A percentile compares a stretch with the other conserved stretches of the same genome.
phyloP scores from a whole-genome alignment of 2,113 vertebrate species.

The Prolemur simus region DNA sequence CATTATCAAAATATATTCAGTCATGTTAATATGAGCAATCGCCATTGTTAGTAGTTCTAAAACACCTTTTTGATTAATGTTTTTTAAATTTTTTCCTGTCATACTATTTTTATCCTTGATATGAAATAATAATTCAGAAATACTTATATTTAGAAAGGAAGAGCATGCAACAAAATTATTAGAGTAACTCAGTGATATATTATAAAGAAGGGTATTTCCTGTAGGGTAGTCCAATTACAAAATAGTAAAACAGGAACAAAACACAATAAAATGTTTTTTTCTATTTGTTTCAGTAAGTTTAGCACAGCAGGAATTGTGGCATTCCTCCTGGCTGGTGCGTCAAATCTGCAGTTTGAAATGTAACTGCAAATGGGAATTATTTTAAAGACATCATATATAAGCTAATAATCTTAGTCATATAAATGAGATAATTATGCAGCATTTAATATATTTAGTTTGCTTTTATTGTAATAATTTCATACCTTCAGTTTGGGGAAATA shows the following conservation, averaged over 20 bases:
- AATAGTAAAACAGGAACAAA: constrained; percentile 84
- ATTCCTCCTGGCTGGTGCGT: constrained; percentile 81
- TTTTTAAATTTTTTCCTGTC: not conserved
- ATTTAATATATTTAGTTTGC: constrained; percentile 74
- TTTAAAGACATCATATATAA: constrained; percentile 77
- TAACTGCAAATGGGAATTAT: constrained; percentile 82
- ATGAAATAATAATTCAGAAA: constrained; percentile 70
- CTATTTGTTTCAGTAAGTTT: constrained; percentile 90
- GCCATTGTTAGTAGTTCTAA: constrained; percentile 10
- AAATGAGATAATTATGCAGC: constrained; percentile 72
- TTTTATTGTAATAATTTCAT: constrained; percentile 77
- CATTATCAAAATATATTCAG: not conserved
- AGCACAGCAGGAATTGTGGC: constrained; percentile 84
- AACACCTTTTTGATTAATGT: constrained; percentile 27
- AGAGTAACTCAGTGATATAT: constrained; percentile 77
- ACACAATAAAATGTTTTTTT: constrained; percentile 82
- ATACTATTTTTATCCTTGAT: constrained; percentile 64
- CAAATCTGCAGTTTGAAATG: constrained; percentile 81
- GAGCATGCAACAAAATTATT: constrained; percentile 71
- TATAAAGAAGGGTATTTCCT: constrained; percentile 79
- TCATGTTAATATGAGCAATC: not conserved
- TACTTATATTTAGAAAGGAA: constrained; percentile 57
- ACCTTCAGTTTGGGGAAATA: constrained; percentile 71
- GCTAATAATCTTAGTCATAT: constrained; percentile 80
- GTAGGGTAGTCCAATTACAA: constrained; percentile 85